Evolutionary conservation across 2,797 vertebrate species (phyloP), one percentile per base, ranked within the genome.

Genomic region (Hephaestus fuliginosus): DNA sequence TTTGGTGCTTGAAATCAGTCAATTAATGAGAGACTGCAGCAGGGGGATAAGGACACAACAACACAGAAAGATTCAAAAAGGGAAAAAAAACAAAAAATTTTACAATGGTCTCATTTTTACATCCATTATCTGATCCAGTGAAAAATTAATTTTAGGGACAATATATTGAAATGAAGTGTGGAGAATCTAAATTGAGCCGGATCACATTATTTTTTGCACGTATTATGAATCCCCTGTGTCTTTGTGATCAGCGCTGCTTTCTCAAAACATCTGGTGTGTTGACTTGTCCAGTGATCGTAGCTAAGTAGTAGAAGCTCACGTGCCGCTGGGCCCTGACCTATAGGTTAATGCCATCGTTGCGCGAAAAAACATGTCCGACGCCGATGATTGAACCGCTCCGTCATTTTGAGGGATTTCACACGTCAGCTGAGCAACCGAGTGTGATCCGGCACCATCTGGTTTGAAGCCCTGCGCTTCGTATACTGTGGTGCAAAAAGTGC

Each of bases 381-480:
- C 46, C 1, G 66, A 79, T 86, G 84, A 92, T 89, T 70, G 86
- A 87, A 85, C 75, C 66, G 28, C 66, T 58, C 70, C 82, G 85
- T 86, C 86, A 82, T 81, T 88, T 58, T 73, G 65, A 89, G 56
- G 53, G 78, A 88, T 86, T 80, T 84, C 67, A 41, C 83, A 68
- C 81, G 71, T 90, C 79, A 86, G n/a, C 80, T 33, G 43, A 41
- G 69, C 78, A 90, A 76, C 77, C 44, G 1, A 87, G 82, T 70
- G 87, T 78, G 82, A 88, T 69, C 76, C 22, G 2, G 44, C 57
- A 33, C 84, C 91, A 92, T 91, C 84, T 91, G 91, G 33, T 75
- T 75, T 4, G 28, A 60, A 73, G 66, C 25, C 61, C 83, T 41
- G 25, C 0, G 22, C 49, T 63, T 63, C 70, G 30, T 60, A 30